Evolutionary conservation across 2,888 invertebrate genomes (phyloP).

Genomic region (Anodontia alba): DNA sequence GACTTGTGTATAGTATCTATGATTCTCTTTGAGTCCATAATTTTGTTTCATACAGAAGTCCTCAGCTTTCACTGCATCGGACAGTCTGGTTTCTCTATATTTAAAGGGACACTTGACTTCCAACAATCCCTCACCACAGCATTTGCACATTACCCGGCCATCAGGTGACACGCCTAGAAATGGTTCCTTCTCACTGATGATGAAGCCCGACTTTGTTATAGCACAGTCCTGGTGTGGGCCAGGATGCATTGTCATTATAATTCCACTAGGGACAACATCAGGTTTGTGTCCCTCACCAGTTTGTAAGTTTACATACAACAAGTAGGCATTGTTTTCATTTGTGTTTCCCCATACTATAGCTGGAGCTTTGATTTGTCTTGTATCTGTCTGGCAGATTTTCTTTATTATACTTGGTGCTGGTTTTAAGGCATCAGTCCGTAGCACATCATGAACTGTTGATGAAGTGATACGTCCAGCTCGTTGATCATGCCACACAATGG

Average conservation of each 20-base stretch:
- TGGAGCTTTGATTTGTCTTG: not conserved
- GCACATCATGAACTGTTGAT: not conserved
- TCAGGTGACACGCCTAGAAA: not conserved
- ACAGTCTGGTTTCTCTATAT: not conserved
- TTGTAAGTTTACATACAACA: not conserved
- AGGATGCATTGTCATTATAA: not conserved
- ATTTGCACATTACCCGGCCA: not conserved
- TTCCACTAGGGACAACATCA: not conserved
- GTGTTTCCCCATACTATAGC: slow-evolving; percentile 6
- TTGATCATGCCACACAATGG: not conserved
- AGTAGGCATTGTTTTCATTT: not conserved
- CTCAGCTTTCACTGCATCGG: not conserved
- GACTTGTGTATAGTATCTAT: slow-evolving; percentile 38
- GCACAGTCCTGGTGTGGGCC: not conserved
- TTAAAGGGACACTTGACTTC: slow-evolving; percentile 22
- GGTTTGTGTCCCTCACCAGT: slow-evolving; percentile 2
- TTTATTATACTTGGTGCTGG: not conserved
- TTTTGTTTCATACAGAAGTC: slow-evolving; percentile 26
- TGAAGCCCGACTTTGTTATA: not conserved
- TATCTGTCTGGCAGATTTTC: not conserved
- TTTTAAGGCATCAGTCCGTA: not conserved
- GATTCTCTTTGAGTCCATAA: slow-evolving; percentile 22
- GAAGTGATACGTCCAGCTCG: not conserved
- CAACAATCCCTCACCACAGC: not conserved
- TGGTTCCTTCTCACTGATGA: not conserved